Conservation (phyloP, 2,888 invertebrate genomes). For the Pardosa pseudoannulata region DNA sequence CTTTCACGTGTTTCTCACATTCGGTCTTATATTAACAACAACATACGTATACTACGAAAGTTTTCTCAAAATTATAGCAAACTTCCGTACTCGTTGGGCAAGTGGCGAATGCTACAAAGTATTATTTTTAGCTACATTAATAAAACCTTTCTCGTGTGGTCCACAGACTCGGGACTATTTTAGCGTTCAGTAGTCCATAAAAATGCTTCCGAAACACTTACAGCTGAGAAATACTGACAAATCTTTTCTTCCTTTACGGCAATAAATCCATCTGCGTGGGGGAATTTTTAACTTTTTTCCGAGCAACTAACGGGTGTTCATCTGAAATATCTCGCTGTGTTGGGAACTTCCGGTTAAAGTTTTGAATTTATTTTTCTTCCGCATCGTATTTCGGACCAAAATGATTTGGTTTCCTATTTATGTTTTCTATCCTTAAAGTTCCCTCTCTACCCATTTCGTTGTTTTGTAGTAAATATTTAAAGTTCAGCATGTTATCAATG, state of each 20-base stretch:
- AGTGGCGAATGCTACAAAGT: too few relatives aligned
- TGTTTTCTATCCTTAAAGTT: too few relatives aligned
- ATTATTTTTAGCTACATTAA: not conserved
- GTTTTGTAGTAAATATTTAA: too few relatives aligned
- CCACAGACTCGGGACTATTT: not conserved
- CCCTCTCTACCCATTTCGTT: too few relatives aligned
- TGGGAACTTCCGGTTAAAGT: not conserved
- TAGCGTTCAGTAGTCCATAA: not conserved
- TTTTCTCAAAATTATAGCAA: too few relatives aligned
- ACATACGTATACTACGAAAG: too few relatives aligned
- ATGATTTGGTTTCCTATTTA: too few relatives aligned
- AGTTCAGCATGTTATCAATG: too few relatives aligned
- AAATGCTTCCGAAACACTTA: not conserved
- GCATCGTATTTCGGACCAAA: too few relatives aligned
- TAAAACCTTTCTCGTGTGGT: not conserved
- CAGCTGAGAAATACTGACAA: not conserved
- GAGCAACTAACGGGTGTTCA: not conserved
- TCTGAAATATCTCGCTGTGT: not conserved
- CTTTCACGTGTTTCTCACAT: too few relatives aligned
- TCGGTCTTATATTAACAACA: too few relatives aligned
- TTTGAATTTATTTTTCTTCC: not conserved
- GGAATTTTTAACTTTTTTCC: not conserved
- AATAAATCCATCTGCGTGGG: not conserved
- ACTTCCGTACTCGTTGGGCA: too few relatives aligned
- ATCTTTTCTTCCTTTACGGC: not conserved